Evolutionary conservation across 2,888 invertebrate species (phyloP).

Genomic region (Thalpophila matura): DNA sequence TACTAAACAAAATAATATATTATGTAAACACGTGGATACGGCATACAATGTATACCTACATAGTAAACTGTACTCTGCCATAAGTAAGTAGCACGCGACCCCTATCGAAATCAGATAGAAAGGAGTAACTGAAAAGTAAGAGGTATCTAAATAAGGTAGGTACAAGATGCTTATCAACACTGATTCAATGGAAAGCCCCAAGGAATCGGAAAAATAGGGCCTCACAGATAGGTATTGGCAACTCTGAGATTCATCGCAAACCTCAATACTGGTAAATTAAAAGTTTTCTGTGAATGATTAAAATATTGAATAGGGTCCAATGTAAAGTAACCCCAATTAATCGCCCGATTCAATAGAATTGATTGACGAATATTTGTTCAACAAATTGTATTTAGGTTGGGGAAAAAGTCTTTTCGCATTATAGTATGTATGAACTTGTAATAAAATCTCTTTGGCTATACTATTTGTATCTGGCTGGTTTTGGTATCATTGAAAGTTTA

Average conservation of each 20-base stretch:
- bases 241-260: constrained; percentile 43
- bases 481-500: too few species aligned
- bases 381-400: too few species aligned
- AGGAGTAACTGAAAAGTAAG: constrained; percentile 57
- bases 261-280: constrained; percentile 22
- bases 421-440: too few species aligned
- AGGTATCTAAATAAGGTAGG: constrained; percentile 61
- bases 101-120: constrained; percentile 49
- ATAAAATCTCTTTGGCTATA: too few species aligned
- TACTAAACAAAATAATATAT: too few species aligned
- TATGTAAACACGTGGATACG: background rate
- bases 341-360: constrained; percentile 20
- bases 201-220: constrained; percentile 55
- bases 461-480: too few species aligned
- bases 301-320: constrained; percentile 35
- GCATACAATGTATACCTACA: background rate
- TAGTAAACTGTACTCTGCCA: background rate
- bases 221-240: constrained; percentile 55
- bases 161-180: constrained; percentile 68
- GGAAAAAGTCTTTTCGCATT: too few species aligned
- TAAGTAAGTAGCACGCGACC: constrained; percentile 31
- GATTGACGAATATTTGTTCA: constrained; percentile 28
- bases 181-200: constrained; percentile 63
- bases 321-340: constrained; percentile 44
- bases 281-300: constrained; percentile 33